Conservation (phyloP, 2,888 invertebrate species). For the Cactoblastis cactorum region DNA sequence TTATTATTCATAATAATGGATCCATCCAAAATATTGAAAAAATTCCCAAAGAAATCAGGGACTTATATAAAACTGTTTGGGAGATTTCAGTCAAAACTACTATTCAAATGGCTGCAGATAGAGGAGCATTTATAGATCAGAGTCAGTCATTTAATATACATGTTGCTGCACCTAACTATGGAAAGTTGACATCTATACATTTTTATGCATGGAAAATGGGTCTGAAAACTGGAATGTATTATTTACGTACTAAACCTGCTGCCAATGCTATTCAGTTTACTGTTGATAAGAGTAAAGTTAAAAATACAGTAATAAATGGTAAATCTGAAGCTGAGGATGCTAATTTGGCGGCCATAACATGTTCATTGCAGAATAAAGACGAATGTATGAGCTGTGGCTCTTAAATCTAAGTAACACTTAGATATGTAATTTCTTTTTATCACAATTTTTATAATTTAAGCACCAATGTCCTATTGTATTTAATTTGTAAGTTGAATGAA, state of each 20-base stretch:
- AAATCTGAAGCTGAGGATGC: conserved; percentile 53
- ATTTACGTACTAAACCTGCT: conserved; percentile 97
- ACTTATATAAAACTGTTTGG: conserved; percentile 97
- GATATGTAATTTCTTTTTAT: background rate
- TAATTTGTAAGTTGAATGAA: background rate
- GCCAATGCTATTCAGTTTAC: conserved; percentile 98
- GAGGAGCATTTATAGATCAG: conserved; percentile 99
- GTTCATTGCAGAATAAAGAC: conserved; percentile 92
- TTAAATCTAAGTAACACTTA: conserved; percentile 42
- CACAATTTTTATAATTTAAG: background rate
- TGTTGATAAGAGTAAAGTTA: conserved; percentile 87
- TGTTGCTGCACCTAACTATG: conserved; percentile 95
- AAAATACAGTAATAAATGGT: conserved; percentile 37
- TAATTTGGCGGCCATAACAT: conserved; percentile 88
- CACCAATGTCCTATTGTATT: background rate
- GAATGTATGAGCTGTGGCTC: conserved; percentile 93
- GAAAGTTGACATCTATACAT: conserved; percentile 97
- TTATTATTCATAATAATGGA: conserved; percentile 94
- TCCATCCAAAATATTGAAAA: conserved; percentile 93
- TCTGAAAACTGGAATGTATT: conserved; percentile 99
- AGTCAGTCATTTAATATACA: conserved; percentile 99
- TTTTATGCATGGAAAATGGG: conserved; percentile 98
- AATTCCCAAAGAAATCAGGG: conserved; percentile 91
- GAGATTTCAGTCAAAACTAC: conserved; percentile 96
- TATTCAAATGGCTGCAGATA: conserved; percentile 97